Percentiles rank a stretch among this genome's conserved stretches.
phyloP scores from a whole-genome alignment of 1,140 invertebrate genomes.

The Aphis gossypii region DNA sequence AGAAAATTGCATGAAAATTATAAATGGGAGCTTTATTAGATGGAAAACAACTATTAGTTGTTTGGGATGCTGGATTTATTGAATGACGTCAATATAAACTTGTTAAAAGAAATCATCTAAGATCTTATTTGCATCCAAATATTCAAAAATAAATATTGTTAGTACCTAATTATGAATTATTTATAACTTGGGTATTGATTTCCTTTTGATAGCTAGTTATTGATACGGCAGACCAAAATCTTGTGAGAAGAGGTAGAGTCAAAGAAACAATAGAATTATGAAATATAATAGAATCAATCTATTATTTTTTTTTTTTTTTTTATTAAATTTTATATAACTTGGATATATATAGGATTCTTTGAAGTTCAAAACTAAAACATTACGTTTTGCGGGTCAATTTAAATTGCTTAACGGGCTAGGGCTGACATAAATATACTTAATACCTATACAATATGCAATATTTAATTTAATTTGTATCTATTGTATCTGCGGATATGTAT shows the following conservation, averaged over 20 bases:
- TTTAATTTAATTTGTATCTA: neutral
- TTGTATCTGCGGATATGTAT: neutral
- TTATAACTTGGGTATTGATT: neutral
- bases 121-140: slow-evolving; percentile 69
- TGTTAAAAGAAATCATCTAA: slow-evolving; percentile 71
- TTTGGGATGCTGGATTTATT: slow-evolving; percentile 98
- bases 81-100: slow-evolving; percentile 97
- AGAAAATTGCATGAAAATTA: slow-evolving; percentile 92
- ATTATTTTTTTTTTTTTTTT: neutral
- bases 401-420: neutral
- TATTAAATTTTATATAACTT: neutral
- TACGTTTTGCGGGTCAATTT: neutral
- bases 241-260: neutral
- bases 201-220: neutral
- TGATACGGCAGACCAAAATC: neutral
- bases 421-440: neutral
- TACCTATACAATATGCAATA: too few species aligned
- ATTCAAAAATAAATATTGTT: neutral
- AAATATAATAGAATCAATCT: neutral
- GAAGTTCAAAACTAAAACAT: neutral
- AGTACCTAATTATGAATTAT: neutral
- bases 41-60: slow-evolving; percentile 93
- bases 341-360: neutral
- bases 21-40: slow-evolving; percentile 94
- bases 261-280: neutral